Evolutionary conservation across 2,888 invertebrate genomes (phyloP).

Genomic region (Temnothorax unifasciatus): DNA sequence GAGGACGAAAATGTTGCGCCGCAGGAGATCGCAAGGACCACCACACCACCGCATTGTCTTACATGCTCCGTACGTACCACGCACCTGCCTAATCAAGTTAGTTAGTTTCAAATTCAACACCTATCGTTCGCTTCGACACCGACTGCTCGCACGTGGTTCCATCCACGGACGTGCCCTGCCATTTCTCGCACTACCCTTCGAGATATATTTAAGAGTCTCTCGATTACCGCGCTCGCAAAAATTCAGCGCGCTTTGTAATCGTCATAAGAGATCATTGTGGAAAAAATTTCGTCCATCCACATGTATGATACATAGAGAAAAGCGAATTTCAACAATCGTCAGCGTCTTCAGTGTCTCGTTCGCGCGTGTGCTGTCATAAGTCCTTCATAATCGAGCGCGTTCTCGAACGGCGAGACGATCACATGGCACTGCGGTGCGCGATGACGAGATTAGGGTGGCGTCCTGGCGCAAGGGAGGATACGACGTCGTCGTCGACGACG

Average conservation of each 20-base stretch:
- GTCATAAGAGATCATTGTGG: background rate
- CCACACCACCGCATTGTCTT: slow-evolving; percentile 84
- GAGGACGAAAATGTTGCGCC: slow-evolving; percentile 80
- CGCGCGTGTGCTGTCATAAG: background rate
- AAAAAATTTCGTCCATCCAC: background rate
- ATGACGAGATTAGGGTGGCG: slow-evolving; percentile 15
- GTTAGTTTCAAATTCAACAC: slow-evolving; percentile 32
- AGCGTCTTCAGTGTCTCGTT: background rate
- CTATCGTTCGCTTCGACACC: background rate
- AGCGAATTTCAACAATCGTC: background rate
- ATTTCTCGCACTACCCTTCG: background rate
- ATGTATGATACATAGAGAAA: background rate
- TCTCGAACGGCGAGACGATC: slow-evolving; percentile 45
- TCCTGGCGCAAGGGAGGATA: background rate
- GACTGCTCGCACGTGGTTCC: slow-evolving; percentile 45
- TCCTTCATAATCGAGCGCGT: slow-evolving; percentile 8
- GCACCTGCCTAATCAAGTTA: slow-evolving; percentile 44
- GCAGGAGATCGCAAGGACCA: slow-evolving; percentile 84
- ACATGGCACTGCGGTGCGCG: slow-evolving; percentile 64
- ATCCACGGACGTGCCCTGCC: slow-evolving; percentile 41
- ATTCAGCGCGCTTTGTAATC: background rate
- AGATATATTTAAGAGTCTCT: background rate
- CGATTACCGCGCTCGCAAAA: background rate
- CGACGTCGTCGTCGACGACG: slow-evolving; percentile 69
- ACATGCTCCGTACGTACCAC: slow-evolving; percentile 76